Evolutionary conservation across 2,888 invertebrate species (phyloP), one percentile per base, ranked within the genome.

Genomic region (Scaptomyza parva): DNA sequence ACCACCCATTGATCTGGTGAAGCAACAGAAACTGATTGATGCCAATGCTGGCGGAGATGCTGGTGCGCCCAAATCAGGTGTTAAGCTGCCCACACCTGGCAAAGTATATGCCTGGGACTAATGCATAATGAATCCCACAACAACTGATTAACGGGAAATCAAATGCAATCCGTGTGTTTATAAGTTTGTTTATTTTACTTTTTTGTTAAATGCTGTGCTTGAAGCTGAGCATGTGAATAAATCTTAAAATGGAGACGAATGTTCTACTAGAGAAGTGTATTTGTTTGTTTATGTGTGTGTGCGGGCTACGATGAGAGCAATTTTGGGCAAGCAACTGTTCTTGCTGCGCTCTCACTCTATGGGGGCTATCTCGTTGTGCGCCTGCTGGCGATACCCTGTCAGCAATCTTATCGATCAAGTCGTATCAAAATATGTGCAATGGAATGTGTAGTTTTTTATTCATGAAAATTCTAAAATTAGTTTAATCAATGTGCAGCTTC

Each of bases 21-120:
- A 82, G 54, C 80, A 88, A 51, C 76, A 79, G 33, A 70, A 79
- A 53, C 66, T 83, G n/a, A 59, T 87, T 39, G 61, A 76, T 47
- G 73, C 72, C 35, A 45, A 17, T 30, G 28, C 9, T 9, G 35
- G 35, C 24, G 65, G 69, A 88, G 92, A 58, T 84, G 90, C 62
- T 84, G 90, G 61, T 89, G 67, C 78, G 17, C 28, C 77, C 6
- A 79, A 74, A 47, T n/a, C 61, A 1, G 50, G 22, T 8, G 7
- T 28, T 89, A 93, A 92, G 41, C 77, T 92, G 30, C 93, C 93
- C 12, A 94, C 93, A 7, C 95, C 95, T 2, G 95, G 95, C 59
- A 90, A 90, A 54, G 64, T 93, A 1, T 94, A 92, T 78, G 86
- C 89, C 9, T 95, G 94, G 94, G 94, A 94, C 90, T 85, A 67